These are phyloP conservation scores for Peromyscus eremicus DNA, from an alignment of 2,797 vertebrate genomes.

Conservation along the genomic window DNA sequence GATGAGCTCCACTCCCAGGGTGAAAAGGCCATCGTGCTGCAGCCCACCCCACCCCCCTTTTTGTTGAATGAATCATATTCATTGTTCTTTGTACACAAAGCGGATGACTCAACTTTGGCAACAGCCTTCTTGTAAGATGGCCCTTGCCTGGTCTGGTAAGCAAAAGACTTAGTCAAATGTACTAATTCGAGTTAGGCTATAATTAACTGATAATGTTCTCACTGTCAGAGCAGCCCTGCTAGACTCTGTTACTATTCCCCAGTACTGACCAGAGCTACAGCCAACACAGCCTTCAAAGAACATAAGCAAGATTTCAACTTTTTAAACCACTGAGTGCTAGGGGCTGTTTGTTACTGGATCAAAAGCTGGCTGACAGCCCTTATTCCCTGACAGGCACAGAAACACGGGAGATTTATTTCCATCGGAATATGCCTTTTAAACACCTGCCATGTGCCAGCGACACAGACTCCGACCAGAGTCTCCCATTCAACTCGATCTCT, in stretches of 20 bases:
- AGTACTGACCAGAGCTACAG: not conserved
- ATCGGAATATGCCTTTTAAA: not conserved
- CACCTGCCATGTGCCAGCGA: not conserved
- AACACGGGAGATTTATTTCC: not conserved
- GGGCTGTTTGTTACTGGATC: not conserved
- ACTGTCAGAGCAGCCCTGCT: not conserved
- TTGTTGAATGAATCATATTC: conserved; percentile 55
- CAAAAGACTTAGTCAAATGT: conserved; percentile 63
- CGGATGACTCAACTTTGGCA: conserved; percentile 73
- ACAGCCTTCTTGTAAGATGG: conserved; percentile 58
- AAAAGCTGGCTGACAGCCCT: not conserved
- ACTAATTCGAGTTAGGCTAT: conserved; percentile 3
- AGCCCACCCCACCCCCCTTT: not conserved
- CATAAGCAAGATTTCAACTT: not conserved
- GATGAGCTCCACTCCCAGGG: not conserved
- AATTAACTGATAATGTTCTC: not conserved
- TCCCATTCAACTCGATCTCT: not conserved
- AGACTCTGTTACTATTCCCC: not conserved
- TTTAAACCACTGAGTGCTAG: not conserved
- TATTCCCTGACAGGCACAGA: not conserved
- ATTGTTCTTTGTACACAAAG: conserved; percentile 32
- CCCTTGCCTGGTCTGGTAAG: not conserved
- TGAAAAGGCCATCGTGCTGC: conserved; percentile 57
- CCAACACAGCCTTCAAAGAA: not conserved
- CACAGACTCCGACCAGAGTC: not conserved